Base-by-base conservation (phyloP, 2,888 invertebrate species). In the Sipha maydis region DNA sequence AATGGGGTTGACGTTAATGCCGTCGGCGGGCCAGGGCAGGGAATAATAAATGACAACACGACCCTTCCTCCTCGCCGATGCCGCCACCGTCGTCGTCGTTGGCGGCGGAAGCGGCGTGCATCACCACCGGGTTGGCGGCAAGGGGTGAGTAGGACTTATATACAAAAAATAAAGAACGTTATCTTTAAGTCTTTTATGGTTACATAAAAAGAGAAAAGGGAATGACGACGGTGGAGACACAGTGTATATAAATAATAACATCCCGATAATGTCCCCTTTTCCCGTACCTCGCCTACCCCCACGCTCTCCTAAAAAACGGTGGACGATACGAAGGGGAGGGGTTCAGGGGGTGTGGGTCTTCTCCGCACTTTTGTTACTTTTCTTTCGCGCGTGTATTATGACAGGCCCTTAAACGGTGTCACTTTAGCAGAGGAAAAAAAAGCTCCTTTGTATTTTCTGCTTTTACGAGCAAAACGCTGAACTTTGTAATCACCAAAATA, bases 151-250 rank as follows among this genome's bases (percentile, higher is more conserved):
- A 38, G 73, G 56, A 61, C 41, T 82, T 75, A 38, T 75, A 79
- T 73, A 38, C 56, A 88, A 82, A 88, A 88, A 88, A 88, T 88
- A 88, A 88, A 88, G 88, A 88, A 82, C 88, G 88, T 88, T 88
- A 88, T 88, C 88, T 88, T 82, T 88, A 88, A 88, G 88, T 88
- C 82, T 54, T 88, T 88, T 88, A 88, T 88, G 88, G 88, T 88
- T 88, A 61, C 75, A 82, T 88, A 88, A 88, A 88, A 88, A 88
- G 88, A 82, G 67, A 75, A 48, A 73, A 88, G 82, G 88, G 75
- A 82, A 82, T 77, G 78, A 85, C 54, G 83, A 83, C 69, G 82
- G 73, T 34, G 83, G 28, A 73, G 86, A 86, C 80, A 67, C 82
- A 61, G 82, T 82, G 88, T 88, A 88, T 88, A 88, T 88, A 82